These are phyloP conservation scores for Corticium candelabrum DNA, from an alignment of 37 sponge, comb jelly and placozoan species.

Conservation along the genomic window DNA sequence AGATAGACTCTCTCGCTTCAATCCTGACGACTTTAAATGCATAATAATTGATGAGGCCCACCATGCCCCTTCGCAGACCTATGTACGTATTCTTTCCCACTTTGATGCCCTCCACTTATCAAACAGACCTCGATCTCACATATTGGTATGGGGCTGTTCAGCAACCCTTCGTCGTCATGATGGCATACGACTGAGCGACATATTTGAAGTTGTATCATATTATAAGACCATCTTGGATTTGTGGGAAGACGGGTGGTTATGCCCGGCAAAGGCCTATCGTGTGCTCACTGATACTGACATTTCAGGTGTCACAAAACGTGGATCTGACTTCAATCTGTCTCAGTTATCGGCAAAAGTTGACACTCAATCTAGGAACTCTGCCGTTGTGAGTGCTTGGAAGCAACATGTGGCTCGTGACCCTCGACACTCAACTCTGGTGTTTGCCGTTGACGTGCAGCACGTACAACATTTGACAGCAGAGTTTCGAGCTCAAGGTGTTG, in stretches of 20 bases:
- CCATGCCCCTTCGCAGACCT: neutral
- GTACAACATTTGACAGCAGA: neutral
- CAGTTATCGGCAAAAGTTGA: neutral
- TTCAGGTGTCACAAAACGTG: neutral
- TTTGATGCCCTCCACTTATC: neutral
- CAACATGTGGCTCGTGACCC: neutral
- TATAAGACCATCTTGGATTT: neutral
- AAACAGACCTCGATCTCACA: neutral
- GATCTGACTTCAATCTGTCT: neutral
- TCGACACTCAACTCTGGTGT: neutral
- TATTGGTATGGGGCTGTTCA: neutral
- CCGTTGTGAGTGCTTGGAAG: neutral
- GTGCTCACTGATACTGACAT: neutral
- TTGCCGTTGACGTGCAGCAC: neutral
- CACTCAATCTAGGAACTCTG: neutral
- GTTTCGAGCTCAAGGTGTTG: neutral
- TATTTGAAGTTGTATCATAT: neutral
- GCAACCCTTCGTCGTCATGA: neutral
- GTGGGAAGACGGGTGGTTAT: neutral
- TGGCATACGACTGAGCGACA: neutral
- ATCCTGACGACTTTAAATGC: neutral
- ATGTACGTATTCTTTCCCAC: neutral
- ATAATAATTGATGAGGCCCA: slow-evolving; percentile 1
- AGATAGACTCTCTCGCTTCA: neutral
- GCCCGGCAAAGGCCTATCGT: neutral